Conservation (phyloP, 2,888 invertebrate genomes). For the Oxycera nigricornis region DNA sequence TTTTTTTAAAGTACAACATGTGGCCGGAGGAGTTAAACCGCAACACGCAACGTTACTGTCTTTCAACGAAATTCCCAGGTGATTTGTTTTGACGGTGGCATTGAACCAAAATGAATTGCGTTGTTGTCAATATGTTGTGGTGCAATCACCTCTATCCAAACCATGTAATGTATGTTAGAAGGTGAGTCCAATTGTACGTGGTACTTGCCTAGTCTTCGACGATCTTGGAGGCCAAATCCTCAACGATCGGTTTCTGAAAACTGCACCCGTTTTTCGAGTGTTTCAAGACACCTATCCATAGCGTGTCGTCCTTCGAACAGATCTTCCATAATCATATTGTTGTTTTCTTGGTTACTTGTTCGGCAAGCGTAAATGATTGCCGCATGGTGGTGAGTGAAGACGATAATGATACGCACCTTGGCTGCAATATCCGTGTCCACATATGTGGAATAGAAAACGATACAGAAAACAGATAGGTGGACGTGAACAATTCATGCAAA, state of each 20-base stretch:
- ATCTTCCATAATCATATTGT: background rate
- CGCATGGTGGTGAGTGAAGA: background rate
- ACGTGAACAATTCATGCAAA: background rate
- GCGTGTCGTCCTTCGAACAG: background rate
- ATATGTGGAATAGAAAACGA: background rate
- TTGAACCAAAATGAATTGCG: background rate
- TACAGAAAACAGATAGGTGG: background rate
- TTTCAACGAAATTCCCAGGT: conserved; percentile 12
- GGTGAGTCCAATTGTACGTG: no score
- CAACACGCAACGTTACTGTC: conserved; percentile 13
- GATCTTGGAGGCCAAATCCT: no score
- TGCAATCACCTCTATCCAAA: background rate
- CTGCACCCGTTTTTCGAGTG: no score
- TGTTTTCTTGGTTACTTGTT: conserved; percentile 22
- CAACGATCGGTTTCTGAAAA: no score
- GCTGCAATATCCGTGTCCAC: background rate
- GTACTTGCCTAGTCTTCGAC: no score
- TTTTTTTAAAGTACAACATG: background rate
- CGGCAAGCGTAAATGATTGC: conserved; percentile 32
- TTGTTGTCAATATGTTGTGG: background rate
- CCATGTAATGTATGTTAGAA: no score
- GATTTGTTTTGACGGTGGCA: conserved; percentile 5
- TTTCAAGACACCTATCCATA: no score
- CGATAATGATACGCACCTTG: conserved; percentile 15
- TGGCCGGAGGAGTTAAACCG: background rate